These are phyloP conservation scores for Hylaeus anthracinus DNA, from an alignment of 1,140 invertebrate species.

Conservation along the genomic window DNA sequence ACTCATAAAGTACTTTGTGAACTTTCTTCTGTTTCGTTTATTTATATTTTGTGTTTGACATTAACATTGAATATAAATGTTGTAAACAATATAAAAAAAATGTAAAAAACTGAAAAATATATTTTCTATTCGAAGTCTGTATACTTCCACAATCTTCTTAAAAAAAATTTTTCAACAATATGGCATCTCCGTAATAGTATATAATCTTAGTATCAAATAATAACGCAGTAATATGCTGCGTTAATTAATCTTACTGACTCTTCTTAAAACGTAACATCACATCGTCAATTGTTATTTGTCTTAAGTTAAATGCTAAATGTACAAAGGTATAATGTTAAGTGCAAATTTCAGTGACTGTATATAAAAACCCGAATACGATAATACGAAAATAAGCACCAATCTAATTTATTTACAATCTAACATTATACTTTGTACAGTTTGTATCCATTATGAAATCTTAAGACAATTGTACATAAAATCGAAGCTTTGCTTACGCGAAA, in stretches of 20 bases:
- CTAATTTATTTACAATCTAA: not conserved
- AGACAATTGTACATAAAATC: conserved; percentile 4
- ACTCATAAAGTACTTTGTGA: not conserved
- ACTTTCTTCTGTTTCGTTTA: not conserved
- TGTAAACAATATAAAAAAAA: not conserved
- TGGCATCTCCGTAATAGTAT: not conserved
- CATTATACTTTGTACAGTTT: not conserved
- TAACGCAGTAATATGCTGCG: not conserved
- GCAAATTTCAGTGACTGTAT: not conserved
- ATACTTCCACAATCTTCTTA: conserved; percentile 7
- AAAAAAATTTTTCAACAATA: conserved; percentile 1
- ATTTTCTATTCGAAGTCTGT: not conserved
- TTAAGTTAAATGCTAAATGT: not conserved
- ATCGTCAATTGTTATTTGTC: conserved; percentile 2
- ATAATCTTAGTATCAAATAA: not conserved
- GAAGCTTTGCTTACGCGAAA: conserved; percentile 3
- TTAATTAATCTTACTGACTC: conserved; percentile 23
- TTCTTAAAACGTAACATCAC: conserved; percentile 44
- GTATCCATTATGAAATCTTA: conserved; percentile 4
- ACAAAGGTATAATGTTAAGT: not conserved
- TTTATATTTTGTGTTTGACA: not conserved
- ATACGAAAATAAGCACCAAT: conserved; percentile 15
- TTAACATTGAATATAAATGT: conserved; percentile 1
- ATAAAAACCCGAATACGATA: not conserved
- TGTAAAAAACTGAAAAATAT: not conserved